Conservation (phyloP, 2,113 vertebrate genomes). For the Mystacornis crossleyi region DNA sequence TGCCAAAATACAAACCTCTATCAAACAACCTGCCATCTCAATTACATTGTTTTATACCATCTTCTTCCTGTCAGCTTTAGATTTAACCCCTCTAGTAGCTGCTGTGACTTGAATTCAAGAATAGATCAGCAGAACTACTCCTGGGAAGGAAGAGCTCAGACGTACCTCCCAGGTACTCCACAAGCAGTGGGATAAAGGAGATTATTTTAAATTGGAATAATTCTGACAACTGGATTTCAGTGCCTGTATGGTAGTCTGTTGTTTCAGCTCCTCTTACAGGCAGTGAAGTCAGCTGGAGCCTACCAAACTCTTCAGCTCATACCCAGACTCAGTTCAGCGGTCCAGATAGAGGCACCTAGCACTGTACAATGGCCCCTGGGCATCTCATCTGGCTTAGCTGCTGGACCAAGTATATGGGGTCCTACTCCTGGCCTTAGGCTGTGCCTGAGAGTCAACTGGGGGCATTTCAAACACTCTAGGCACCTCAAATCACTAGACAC, state of each 20-base stretch:
- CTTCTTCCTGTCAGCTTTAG: neutral
- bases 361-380: rapidly evolving
- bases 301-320: neutral
- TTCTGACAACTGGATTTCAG: neutral
- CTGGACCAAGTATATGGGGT: neutral
- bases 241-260: rapidly evolving
- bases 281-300: neutral
- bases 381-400: neutral
- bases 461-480: neutral
- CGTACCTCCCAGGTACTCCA: neutral
- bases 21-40: neutral
- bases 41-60: neutral
- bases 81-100: neutral
- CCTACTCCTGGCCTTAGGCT: neutral
- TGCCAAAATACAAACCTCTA: neutral
- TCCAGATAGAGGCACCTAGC: neutral
- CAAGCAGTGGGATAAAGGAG: neutral
- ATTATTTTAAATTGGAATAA: neutral
- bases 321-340: neutral
- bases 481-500: neutral
- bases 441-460: neutral
- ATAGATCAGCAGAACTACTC: neutral
- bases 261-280: neutral
- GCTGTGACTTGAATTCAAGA: neutral
- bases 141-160: neutral